Evolutionary conservation across 2,113 vertebrate species (phyloP), one percentile per base, ranked within the genome.

Genomic region (Glareola pratincola): DNA sequence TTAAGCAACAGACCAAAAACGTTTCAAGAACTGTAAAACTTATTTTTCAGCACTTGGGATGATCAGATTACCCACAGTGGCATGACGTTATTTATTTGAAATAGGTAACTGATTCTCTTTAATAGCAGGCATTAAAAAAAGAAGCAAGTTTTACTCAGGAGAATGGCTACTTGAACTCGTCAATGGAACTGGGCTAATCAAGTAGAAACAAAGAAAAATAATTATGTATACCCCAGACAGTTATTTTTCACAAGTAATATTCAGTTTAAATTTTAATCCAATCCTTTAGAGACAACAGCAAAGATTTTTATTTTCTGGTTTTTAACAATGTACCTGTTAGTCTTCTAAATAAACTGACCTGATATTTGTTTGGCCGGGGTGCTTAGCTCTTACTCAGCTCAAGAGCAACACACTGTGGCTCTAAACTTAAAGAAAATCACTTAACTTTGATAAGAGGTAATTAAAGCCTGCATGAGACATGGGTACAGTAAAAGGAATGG

Each of bases 201-300:
- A 92, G 57, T 10, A 90, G 71, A 96, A 93, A 88, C 72, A 94
- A 96, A 92, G 78, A 69, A 97, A 96, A 96, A 92, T 73, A 87
- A 94, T 27, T 9, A 95, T 54, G 77, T 22, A 85, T 89, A 87
- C 85, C 88, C 92, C n/a, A 91, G 88, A 86, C 30, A 89, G 51
- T 88, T 97, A 43, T 86, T 93, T 96, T 92, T 95, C 83, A 81
- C 62, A 94, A 92, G 39, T 32, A 91, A 89, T 92, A 91, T 34
- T 69, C 79, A 75, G 32, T 73, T 87, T 76, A 75, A 87, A 14
- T 92, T 93, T 87, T 86, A 93, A 91, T 54, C 27, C 24, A 92
- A n/a, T 41, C 27, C 94, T 85, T 83, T 23, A 54, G 91, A 78
- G 91, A 88, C 45, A 78, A 81, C 32, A 72, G 71, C 20, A 84